A percentile compares a stretch with the other conserved stretches of the same genome.
Evolutionary conservation across 2,888 invertebrate genomes (phyloP).

Genomic region (Formica aserva): DNA sequence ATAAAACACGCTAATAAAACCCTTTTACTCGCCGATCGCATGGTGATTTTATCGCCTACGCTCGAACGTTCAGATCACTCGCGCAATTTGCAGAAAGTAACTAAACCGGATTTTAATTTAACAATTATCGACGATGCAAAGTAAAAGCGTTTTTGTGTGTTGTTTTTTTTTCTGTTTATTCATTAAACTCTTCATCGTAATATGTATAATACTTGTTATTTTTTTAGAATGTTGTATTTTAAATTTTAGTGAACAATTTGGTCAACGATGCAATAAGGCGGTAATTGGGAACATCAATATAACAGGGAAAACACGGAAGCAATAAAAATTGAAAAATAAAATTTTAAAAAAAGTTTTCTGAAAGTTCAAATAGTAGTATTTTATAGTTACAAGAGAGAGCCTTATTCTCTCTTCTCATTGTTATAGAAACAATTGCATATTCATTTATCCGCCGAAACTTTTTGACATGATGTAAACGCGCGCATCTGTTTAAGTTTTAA

Average conservation of each 20-base stretch:
- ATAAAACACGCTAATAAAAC: slow-evolving; percentile 46
- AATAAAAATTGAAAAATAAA: neutral
- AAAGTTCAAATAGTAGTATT: neutral
- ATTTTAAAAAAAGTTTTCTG: neutral
- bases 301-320: neutral
- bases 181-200: slow-evolving; percentile 48
- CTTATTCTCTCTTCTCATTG: neutral
- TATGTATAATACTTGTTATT: slow-evolving; percentile 1
- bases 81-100: slow-evolving; percentile 18
- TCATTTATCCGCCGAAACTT: slow-evolving; percentile 1
- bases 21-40: slow-evolving; percentile 20
- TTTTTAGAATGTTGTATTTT: slow-evolving; percentile 15
- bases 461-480: neutral
- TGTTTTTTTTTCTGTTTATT: slow-evolving; percentile 46
- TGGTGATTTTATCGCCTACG: slow-evolving; percentile 17
- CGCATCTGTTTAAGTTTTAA: neutral
- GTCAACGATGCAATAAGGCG: slow-evolving; percentile 12
- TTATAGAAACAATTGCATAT: neutral
- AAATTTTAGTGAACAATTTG: slow-evolving; percentile 31
- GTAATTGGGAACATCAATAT: slow-evolving; percentile 35
- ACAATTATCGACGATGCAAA: neutral
- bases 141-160: slow-evolving; percentile 1
- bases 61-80: slow-evolving; percentile 30
- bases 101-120: slow-evolving; percentile 29
- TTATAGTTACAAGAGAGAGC: neutral